Evolutionary conservation across 2,797 vertebrate species (phyloP), one percentile per base, ranked within the genome.

Genomic region (Sphenopsis melanotis): DNA sequence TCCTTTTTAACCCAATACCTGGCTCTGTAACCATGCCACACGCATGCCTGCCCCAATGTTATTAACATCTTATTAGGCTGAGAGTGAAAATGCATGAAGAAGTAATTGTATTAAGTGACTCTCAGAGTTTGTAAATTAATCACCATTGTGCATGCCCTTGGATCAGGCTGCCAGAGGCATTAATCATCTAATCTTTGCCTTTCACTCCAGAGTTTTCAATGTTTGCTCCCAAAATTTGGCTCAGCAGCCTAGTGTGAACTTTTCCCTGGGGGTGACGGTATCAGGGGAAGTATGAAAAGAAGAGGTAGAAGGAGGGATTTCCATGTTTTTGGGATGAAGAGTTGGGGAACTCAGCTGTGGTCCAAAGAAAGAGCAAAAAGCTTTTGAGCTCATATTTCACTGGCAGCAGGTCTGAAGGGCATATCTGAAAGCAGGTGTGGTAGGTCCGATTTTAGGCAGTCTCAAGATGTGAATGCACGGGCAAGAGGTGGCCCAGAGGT

Each of bases 71-170:
- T 96, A 97, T 95, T 96, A 97, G 65, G 55, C 86, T 83, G 83
- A 83, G 70, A 96, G 92, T 96, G 85, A 97, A 96, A 97, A 93
- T 83, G 87, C 81, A 94, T 93, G 94, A 95, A 96, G 96, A 95
- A 97, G 94, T 97, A 96, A 97, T 97, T 96, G 90, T 88, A 97
- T 96, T 96, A 96, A 97, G 94, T 89, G 79, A 97, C 94, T 96
- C 93, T 87, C 47, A 77, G 74, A 96, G 92, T 93, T 94, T 96
- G 93, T 96, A 97, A 96, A 97, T 97, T 97, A 97, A 97, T 97
- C 97, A 97, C 91, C 89, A 96, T 93, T 96, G 96, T 95, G 89
- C 81, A 82, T 92, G 94, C 82, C 95, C 92, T 93, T 96, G 86
- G 89, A 96, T 95, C 96, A 93, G 85, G 57, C 86, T 97, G 96